Percentiles rank a stretch among this genome's conserved stretches.
Evolutionary conservation across 2,797 vertebrate species (phyloP).

Genomic region (Picus viridis): DNA sequence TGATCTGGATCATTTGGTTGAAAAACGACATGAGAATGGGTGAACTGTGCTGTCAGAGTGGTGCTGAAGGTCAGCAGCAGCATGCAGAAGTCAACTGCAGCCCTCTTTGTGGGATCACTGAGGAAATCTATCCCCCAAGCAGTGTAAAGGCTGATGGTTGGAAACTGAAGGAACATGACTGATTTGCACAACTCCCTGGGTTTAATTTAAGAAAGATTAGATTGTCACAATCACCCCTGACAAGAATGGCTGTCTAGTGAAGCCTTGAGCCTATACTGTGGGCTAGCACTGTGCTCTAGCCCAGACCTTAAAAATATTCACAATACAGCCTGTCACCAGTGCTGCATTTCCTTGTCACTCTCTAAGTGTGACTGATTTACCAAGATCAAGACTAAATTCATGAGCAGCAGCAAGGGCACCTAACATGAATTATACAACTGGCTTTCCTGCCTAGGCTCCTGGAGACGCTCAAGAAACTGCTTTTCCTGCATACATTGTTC

Average conservation of each 20-base stretch:
- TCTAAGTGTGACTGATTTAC: slow-evolving; percentile 52
- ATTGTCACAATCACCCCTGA: neutral
- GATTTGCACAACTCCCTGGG: neutral
- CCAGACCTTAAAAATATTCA: slow-evolving; percentile 16
- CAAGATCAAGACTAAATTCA: slow-evolving; percentile 53
- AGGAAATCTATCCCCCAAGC: neutral
- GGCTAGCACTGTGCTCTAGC: neutral
- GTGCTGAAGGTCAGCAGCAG: neutral
- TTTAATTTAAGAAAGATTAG: slow-evolving; percentile 32
- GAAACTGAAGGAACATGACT: neutral
- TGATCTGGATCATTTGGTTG: neutral
- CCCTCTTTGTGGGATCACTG: neutral
- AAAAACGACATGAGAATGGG: neutral
- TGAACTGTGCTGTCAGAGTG: neutral
- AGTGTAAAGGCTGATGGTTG: neutral
- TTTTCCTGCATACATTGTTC: neutral
- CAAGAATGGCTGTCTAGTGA: neutral
- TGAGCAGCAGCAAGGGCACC: slow-evolving; percentile 33
- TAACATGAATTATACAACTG: slow-evolving; percentile 49
- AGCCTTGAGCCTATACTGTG: neutral
- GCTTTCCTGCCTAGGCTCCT: neutral
- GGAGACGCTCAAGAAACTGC: neutral
- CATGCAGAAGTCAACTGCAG: neutral
- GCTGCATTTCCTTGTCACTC: slow-evolving; percentile 42
- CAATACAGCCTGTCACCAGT: neutral